Evolutionary conservation across 2,113 vertebrate species (phyloP).

Genomic region (Nerophis lumbriciformis): DNA sequence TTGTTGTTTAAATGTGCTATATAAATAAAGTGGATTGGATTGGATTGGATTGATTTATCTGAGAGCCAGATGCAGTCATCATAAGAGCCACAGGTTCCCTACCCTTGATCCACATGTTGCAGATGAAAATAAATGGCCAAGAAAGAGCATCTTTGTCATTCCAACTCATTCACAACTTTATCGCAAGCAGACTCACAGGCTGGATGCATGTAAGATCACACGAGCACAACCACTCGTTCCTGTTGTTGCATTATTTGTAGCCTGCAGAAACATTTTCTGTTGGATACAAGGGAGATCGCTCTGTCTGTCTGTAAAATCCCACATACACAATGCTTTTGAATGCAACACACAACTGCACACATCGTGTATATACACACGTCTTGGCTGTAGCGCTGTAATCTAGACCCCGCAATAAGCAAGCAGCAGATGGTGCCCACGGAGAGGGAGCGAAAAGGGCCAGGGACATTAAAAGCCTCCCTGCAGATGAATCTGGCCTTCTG

Average conservation of each 20-base stretch:
- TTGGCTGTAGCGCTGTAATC: constrained; percentile 58
- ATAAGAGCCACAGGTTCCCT: no score
- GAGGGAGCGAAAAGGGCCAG: constrained; percentile 48
- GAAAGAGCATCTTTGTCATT: constrained; percentile 8
- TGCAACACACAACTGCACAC: neutral
- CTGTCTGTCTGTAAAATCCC: constrained; percentile 3
- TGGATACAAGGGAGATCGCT: constrained; percentile 21
- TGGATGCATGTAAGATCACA: constrained; percentile 1
- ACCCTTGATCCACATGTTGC: no score
- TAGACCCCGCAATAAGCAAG: constrained; percentile 54
- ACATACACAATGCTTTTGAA: neutral
- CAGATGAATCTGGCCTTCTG: constrained; percentile 49
- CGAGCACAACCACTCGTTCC: constrained; percentile 11
- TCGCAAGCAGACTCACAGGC: constrained; percentile 11
- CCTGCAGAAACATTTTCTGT: constrained; percentile 40
- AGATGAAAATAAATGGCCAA: constrained; percentile 4
- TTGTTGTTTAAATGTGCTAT: no score
- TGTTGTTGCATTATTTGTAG: constrained; percentile 18
- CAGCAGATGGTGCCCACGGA: constrained; percentile 66
- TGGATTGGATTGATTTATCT: no score
- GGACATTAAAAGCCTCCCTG: constrained; percentile 69
- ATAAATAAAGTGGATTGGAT: no score
- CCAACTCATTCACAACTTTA: constrained; percentile 20
- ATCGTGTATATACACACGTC: constrained; percentile 19
- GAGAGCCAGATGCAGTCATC: no score